Evolutionary conservation across 2,888 invertebrate species (phyloP), one percentile per base, ranked within the genome.

Genomic region (Leptopilina myrica): DNA sequence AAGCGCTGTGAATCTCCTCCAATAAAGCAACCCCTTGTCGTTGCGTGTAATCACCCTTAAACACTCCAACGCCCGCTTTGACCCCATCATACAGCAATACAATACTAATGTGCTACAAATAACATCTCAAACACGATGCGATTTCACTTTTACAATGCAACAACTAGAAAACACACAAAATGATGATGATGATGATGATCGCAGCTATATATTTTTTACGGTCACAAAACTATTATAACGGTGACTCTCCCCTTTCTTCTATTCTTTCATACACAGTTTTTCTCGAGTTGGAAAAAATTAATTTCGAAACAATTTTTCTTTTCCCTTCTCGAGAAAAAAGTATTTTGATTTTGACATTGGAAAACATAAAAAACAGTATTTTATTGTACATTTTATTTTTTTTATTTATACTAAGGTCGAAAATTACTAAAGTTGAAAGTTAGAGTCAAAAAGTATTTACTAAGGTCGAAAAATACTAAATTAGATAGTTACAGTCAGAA

Each of bases 101-200:
- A 91, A 91, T 91, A 90, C 90, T 91, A 91, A 91, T 91, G 90
- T 89, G 90, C 87, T 90, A 91, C 91, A 90, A 91, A 91, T 90
- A 90, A 90, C 90, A 90, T 90, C 87, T 88, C 89, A 88, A 90
- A 90, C 87, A 88, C 88, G 88, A 87, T 85, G 85, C 90, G 89
- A 90, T 90, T 91, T 91, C 90, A 89, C 90, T 88, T 87, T 88
- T 87, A 90, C 90, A 89, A 90, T 89, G 85, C 84, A 78, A 79
- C 82, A 84, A 84, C 49, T 49, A 12, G 49, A 84, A 82, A 85
- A 78, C 81, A 84, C 85, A 81, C 83, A 80, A 80, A 76, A 83
- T 80, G 76, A 73, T 73, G 73, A 73, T 56, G 20, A 73, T 73
- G 73, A 73, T 56, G n/a, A n/a, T n/a, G n/a, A n/a, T n/a, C n/a